Evolutionary conservation across 1,140 invertebrate species (phyloP), one percentile per base, ranked within the genome.

Genomic region (Ceratosolen fusciceps): DNA sequence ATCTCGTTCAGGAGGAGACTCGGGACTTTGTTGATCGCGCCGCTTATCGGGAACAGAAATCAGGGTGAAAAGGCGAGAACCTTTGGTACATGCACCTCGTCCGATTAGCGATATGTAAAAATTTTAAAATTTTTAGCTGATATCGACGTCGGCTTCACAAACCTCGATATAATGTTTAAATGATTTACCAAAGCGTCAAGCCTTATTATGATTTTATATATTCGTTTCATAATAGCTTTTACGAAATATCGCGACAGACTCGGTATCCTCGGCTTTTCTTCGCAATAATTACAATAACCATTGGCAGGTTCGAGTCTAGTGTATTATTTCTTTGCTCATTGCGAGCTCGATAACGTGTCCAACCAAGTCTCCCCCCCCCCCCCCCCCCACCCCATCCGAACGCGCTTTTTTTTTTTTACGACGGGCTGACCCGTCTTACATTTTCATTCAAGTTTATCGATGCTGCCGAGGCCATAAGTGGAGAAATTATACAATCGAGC

Each of bases 1-100:
- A n/a, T n/a, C n/a, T n/a, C n/a, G n/a, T n/a, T n/a, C n/a, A n/a
- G n/a, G n/a, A n/a, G n/a, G n/a, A n/a, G n/a, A n/a, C n/a, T n/a
- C n/a, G n/a, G n/a, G n/a, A n/a, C n/a, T 65, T 65, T 52, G 29
- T 75, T 34, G 60, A 75, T 75, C 49, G 43, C 39, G 5, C 26
- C n/a, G n/a, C 21, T 65, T 67, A 67, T 65, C 39, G 29, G 31
- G 5, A 52, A 49, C 34, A 65, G 4, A 39, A 65, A 49, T 65
- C 43, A 75, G 26, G 43, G 29, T 62, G 37, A 74, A 56, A 34
- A 62, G 26, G 52, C 34, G 52, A 39, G n/a, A 58, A 56, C 31
- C 34, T 74, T 74, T 60, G 54, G 34, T 74, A 74, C 5, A 14
- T 37, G 16, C 24, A 74, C n/a, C 72, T 74, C 24, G 24, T 16